Evolutionary conservation across 1,140 invertebrate genomes (phyloP).

Genomic region (Panulirus ornatus): DNA sequence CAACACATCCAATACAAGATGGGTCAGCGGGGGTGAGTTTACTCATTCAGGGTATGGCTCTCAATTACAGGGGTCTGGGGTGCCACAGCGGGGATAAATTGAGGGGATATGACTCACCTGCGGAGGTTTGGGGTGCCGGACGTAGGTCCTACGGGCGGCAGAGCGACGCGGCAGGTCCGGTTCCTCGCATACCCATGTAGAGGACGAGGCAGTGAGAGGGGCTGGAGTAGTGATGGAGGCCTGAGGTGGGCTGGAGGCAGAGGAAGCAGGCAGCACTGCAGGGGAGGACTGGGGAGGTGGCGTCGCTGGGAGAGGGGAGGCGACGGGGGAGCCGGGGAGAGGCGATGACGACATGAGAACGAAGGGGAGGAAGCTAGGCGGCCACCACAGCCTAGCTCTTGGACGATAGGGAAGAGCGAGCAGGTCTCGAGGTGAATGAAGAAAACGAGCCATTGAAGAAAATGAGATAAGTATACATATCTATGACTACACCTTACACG

Average conservation of each 20-base stretch:
- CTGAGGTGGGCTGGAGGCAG: neutral
- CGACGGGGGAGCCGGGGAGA: neutral
- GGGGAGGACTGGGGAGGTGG: neutral
- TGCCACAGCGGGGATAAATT: neutral
- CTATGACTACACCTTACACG: neutral
- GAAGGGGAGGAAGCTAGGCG: neutral
- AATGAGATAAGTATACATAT: neutral
- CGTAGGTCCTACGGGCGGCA: neutral
- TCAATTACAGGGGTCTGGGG: neutral
- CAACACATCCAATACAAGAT: too few species aligned
- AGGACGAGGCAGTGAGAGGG: neutral
- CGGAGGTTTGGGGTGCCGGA: constrained; percentile 43
- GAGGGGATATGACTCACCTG: constrained; percentile 7
- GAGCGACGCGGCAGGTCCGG: neutral
- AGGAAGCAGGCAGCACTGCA: neutral
- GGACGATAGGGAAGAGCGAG: neutral
- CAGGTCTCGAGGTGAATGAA: neutral
- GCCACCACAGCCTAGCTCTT: neutral
- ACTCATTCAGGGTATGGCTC: too few species aligned
- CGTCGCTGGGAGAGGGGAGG: neutral
- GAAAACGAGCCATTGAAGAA: too few species aligned
- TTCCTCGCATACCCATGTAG: neutral
- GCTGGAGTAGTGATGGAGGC: neutral
- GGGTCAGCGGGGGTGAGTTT: too few species aligned
- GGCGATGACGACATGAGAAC: neutral